Percentiles rank a stretch among this genome's conserved stretches.
These are phyloP conservation scores for Zonitis immaculata DNA, from an alignment of 2,888 invertebrate genomes.

Conservation along the genomic window DNA sequence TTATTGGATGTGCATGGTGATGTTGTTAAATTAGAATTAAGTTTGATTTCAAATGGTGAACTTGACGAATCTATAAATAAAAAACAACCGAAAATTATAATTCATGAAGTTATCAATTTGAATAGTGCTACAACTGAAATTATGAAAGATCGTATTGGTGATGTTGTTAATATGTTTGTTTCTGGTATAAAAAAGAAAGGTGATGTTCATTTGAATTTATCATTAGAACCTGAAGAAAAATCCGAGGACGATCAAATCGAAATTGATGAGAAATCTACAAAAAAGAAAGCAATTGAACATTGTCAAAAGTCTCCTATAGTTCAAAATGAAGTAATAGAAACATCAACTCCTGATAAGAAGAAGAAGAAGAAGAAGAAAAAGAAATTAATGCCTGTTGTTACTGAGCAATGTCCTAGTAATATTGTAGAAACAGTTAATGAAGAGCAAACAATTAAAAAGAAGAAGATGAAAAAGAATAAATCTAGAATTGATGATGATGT, in stretches of 20 bases:
- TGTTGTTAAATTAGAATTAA: background rate
- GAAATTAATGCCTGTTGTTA: no score
- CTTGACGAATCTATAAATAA: background rate
- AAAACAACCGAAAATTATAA: conserved; percentile 34
- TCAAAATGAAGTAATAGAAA: conserved; percentile 3
- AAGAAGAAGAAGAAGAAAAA: conserved; percentile 10
- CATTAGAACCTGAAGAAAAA: conserved; percentile 28
- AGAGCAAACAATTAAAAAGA: no score
- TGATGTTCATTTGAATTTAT: conserved; percentile 36
- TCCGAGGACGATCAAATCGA: background rate
- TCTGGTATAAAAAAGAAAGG: conserved; percentile 28
- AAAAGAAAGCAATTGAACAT: conserved; percentile 5
- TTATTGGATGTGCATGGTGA: background rate
- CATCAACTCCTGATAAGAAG: conserved; percentile 1
- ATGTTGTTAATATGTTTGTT: conserved; percentile 37
- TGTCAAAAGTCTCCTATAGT: background rate
- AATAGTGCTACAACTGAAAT: conserved; percentile 31
- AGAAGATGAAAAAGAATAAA: no score
- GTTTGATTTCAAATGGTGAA: background rate
- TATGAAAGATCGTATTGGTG: conserved; percentile 33
- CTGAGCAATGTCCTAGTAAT: no score
- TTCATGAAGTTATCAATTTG: conserved; percentile 38
- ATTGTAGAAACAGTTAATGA: no score
- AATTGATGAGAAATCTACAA: background rate
- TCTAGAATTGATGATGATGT: background rate